Evolutionary conservation across 2,797 vertebrate species (phyloP).

Genomic region (Remorina albescens): DNA sequence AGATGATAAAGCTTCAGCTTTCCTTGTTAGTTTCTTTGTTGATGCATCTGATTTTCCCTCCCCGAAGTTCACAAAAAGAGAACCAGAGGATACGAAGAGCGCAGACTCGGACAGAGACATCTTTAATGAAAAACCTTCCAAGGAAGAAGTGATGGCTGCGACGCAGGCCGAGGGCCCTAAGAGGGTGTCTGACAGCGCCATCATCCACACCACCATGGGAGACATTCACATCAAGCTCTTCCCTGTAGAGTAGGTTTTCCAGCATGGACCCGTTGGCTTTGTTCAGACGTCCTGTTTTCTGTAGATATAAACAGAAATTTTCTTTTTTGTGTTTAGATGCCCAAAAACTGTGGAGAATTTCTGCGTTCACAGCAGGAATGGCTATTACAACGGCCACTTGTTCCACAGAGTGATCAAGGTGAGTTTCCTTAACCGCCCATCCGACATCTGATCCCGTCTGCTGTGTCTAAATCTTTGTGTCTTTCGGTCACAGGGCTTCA

Average conservation of each 20-base stretch:
- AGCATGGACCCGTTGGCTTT: neutral
- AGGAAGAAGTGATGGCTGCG: conserved; percentile 99
- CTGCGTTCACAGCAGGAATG: conserved; percentile 97
- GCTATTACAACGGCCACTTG: conserved; percentile 96
- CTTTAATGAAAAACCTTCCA: conserved; percentile 98
- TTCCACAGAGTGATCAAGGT: conserved; percentile 99
- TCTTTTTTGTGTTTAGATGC: conserved; percentile 82
- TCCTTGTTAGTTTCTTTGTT: too few relatives aligned
- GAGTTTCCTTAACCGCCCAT: neutral
- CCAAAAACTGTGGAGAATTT: conserved; percentile 99
- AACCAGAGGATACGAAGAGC: conserved; percentile 97
- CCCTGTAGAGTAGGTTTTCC: conserved; percentile 94
- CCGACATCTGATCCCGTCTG: neutral
- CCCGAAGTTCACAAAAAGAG: conserved; percentile 93
- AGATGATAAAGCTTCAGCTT: too few relatives aligned
- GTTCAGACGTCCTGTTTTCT: neutral
- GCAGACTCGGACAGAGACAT: conserved; percentile 98
- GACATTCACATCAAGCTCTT: conserved; percentile 98
- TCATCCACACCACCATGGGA: conserved; percentile 99
- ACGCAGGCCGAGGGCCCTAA: conserved; percentile 99
- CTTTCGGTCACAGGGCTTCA: conserved; percentile 89
- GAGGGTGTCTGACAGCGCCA: conserved; percentile 97
- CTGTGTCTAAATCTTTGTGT: neutral
- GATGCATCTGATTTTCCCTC: neutral
- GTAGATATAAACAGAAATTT: neutral